phyloP scores from a whole-genome alignment of 2,888 invertebrate genomes.

The Epinotia demarniana region DNA sequence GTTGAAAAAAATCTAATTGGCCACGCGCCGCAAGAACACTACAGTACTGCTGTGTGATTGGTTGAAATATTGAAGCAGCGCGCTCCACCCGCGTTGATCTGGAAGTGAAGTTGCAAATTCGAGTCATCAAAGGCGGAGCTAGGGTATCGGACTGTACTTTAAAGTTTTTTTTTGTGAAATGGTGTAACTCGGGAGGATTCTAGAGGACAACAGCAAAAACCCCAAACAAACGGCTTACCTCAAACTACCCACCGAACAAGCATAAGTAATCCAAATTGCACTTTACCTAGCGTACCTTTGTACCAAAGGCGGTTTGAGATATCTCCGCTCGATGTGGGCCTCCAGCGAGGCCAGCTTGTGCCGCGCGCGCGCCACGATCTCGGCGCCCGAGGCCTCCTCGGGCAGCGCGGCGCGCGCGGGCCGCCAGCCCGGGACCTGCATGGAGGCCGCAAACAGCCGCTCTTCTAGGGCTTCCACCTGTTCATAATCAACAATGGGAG shows the following conservation, averaged over 20 bases:
- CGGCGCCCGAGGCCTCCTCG: conserved; percentile 85
- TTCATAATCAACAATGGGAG: background rate
- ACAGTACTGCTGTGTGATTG: no score
- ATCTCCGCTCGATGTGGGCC: conserved; percentile 95
- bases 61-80: no score
- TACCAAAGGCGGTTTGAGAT: conserved; percentile 96
- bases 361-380: conserved; percentile 85
- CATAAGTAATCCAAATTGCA: conserved; percentile 50
- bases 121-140: no score
- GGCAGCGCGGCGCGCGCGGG: conserved; percentile 74
- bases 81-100: no score
- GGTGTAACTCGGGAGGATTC: no score
- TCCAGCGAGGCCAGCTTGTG: conserved; percentile 93
- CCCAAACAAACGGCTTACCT: conserved; percentile 25
- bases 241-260: conserved; percentile 39
- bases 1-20: no score
- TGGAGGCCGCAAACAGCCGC: conserved; percentile 93
- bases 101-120: no score
- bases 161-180: no score
- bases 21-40: no score
- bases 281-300: conserved; percentile 80
- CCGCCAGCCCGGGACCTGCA: conserved; percentile 96
- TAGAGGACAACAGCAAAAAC: no score
- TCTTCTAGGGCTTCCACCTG: conserved; percentile 94
- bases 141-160: no score